Evolutionary conservation across 1,140 invertebrate genomes (phyloP), one percentile per base, ranked within the genome.

Genomic region (Formica selysi): DNA sequence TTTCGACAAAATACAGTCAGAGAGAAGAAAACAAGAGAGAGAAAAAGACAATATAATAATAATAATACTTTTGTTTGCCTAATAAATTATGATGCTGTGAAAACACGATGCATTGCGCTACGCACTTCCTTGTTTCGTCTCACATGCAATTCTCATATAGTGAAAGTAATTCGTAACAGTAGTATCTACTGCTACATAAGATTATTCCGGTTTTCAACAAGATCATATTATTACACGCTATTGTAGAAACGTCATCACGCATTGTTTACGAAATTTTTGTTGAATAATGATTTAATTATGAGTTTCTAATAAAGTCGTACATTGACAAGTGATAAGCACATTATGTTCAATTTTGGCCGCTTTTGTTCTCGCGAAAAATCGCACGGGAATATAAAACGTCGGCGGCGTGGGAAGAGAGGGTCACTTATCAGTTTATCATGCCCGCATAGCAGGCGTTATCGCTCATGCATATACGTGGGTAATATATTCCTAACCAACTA

Each of bases 341-440:
- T 29, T 44, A 41, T 22, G 10, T 36, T 80, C n/a, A 16, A 51
- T 38, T 16, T 62, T 48, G n/a, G 41, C n/a, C 26, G 32, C 26
- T 59, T 83, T 89, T 83, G 85, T 79, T 78, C 59, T 73, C 5
- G 48, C 26, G 71, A 57, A 79, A 76, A 86, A 51, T 26, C n/a
- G 54, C 51, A 54, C 54, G 29, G 7, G n/a, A 68, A 89, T 87
- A 90, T 54, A 19, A 48, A 83, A 61, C 61, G 65, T 79, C 44
- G 57, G 29, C 29, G 22, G 85, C 89, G 91, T 92, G 91, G 91
- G 92, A 92, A 93, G 68, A 78, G 62, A 88, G 83, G 86, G 83
- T 26, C 71, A 11, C 74, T 91, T 92, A 93, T 93, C 92, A 65
- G 73, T 84, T 92, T 92, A 93, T 93, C 92, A 41, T 85, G 68